Conservation (phyloP, 2,113 vertebrate genomes). For the Vombatus ursinus region DNA sequence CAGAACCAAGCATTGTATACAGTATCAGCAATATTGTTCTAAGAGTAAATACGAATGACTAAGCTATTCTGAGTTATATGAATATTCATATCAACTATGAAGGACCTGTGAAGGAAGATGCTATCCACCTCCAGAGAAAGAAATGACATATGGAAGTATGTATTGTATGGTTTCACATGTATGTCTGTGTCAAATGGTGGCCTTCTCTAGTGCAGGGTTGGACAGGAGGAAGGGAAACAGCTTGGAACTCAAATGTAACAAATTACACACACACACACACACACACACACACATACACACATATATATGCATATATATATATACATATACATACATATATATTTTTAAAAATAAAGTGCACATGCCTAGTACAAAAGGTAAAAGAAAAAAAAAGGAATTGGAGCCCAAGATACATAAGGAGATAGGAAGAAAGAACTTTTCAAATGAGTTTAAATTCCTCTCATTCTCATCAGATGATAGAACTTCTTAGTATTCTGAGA, state of each 20-base stretch:
- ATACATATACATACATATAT: no score
- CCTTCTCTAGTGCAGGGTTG: no score
- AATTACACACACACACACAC: no score
- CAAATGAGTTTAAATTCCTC: not conserved
- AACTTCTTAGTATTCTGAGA: not conserved
- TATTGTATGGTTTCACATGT: no score
- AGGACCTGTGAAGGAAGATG: not conserved
- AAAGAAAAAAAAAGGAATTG: not conserved
- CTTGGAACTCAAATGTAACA: no score
- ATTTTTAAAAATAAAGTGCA: not conserved
- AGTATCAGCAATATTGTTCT: not conserved
- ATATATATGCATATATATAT: no score
- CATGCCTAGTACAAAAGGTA: not conserved
- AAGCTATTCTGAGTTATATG: not conserved
- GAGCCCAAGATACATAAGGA: not conserved
- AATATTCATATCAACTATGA: not conserved
- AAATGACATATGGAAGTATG: no score
- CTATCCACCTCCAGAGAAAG: not conserved
- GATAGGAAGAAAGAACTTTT: not conserved
- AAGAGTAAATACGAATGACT: not conserved
- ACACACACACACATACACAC: no score
- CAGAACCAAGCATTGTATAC: not conserved
- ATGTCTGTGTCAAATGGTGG: no score
- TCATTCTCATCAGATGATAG: not conserved
- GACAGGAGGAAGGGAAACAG: no score